Percentiles rank a stretch among this genome's conserved stretches.
phyloP scores from a whole-genome alignment of 2,888 invertebrate genomes.

The Mesochorus sp. region DNA sequence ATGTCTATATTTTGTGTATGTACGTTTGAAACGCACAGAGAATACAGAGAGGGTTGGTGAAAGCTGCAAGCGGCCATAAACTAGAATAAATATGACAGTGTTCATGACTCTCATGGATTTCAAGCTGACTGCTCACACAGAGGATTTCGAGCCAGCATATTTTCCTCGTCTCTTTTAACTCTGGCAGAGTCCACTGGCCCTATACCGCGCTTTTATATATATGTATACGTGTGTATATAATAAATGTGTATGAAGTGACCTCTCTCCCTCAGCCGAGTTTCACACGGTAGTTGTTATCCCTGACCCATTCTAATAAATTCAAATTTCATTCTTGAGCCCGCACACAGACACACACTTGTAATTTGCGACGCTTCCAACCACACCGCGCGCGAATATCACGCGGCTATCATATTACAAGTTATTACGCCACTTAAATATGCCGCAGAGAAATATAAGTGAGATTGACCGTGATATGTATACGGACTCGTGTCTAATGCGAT shows the following conservation, averaged over 20 bases:
- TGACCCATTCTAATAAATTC: conserved; percentile 19
- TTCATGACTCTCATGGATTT: conserved; percentile 21
- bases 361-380: background rate
- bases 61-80: conserved; percentile 25
- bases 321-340: conserved; percentile 4
- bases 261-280: background rate
- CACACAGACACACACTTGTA: background rate
- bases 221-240: no score
- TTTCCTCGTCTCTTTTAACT: background rate
- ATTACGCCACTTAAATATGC: background rate
- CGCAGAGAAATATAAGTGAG: background rate
- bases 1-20: background rate
- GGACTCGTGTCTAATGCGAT: background rate
- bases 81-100: conserved; percentile 31
- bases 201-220: background rate
- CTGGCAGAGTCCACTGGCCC: background rate
- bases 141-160: conserved; percentile 8
- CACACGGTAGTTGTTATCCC: background rate
- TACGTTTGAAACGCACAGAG: background rate
- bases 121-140: conserved; percentile 7
- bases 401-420: background rate
- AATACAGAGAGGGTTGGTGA: background rate
- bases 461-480: background rate
- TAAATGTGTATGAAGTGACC: no score
- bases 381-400: background rate